Evolutionary conservation across 1,140 invertebrate species (phyloP).

Genomic region (Homarus americanus): DNA sequence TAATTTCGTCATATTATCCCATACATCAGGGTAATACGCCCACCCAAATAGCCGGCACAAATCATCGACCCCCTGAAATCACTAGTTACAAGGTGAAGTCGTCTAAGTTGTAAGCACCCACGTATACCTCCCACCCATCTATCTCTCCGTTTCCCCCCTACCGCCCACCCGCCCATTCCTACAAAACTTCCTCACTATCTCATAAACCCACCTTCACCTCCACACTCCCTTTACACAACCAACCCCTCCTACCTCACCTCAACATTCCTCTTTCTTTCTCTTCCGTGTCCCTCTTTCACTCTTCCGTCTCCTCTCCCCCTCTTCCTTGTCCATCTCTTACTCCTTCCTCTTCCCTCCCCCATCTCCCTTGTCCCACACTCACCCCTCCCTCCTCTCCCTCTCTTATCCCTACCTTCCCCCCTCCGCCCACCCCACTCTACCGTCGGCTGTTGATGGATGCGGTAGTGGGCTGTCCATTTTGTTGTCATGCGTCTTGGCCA

Average conservation of each 20-base stretch:
- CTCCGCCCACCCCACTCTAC: not conserved
- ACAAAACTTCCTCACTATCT: constrained; percentile 16
- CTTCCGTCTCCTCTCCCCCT: not conserved
- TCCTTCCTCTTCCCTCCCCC: not conserved
- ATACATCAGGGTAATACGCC: constrained; percentile 36
- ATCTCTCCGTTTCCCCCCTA: no score
- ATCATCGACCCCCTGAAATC: constrained; percentile 23
- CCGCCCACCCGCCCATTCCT: no score
- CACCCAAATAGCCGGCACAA: constrained; percentile 46
- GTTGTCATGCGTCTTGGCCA: constrained; percentile 50
- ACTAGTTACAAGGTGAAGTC: constrained; percentile 50
- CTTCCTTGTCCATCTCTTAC: not conserved
- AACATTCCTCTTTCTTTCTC: no score
- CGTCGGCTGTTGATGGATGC: constrained; percentile 31
- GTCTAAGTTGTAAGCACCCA: constrained; percentile 36
- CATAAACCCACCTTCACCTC: not conserved
- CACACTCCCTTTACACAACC: no score
- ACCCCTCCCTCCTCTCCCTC: not conserved
- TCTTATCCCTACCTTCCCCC: not conserved
- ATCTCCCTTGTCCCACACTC: not conserved
- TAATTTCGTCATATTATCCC: constrained; percentile 45
- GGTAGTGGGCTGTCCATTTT: constrained; percentile 32
- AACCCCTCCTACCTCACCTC: no score
- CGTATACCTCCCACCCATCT: constrained; percentile 27
- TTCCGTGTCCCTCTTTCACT: no score